Conservation (phyloP, 2,113 vertebrate species). For the Nicator chloris region DNA sequence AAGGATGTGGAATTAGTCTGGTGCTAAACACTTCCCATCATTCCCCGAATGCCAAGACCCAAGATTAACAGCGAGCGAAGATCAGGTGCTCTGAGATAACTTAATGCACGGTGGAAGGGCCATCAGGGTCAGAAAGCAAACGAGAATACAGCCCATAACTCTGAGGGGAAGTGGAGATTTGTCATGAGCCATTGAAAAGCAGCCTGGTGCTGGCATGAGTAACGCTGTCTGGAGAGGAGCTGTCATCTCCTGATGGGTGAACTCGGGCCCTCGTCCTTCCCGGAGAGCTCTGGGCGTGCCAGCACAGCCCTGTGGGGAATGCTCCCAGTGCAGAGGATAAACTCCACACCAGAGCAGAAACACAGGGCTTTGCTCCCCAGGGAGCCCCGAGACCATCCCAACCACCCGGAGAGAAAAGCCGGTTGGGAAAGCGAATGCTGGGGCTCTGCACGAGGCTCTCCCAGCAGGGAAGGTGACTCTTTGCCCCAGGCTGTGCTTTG, state of each 20-base stretch:
- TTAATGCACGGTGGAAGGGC: background rate
- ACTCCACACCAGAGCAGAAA: background rate
- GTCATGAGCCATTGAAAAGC: background rate
- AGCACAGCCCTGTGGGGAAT: background rate
- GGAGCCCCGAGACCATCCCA: background rate
- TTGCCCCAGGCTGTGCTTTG: background rate
- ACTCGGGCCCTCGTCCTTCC: background rate
- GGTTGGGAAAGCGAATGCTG: background rate
- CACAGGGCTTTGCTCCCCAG: background rate
- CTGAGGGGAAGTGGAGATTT: background rate
- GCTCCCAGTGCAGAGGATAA: background rate
- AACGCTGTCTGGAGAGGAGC: background rate
- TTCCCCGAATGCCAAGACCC: background rate
- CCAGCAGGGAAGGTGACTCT: background rate
- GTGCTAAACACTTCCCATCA: background rate
- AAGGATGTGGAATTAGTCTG: background rate
- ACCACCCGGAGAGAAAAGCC: background rate
- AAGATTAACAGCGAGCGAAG: background rate
- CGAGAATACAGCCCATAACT: background rate
- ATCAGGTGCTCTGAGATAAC: background rate
- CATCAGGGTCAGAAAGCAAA: background rate
- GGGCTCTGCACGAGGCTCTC: background rate
- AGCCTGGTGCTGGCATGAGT: background rate
- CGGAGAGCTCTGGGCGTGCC: background rate
- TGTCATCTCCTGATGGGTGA: background rate